Base-by-base conservation (phyloP, 2,888 invertebrate genomes). In the Diarsia brunnea region DNA sequence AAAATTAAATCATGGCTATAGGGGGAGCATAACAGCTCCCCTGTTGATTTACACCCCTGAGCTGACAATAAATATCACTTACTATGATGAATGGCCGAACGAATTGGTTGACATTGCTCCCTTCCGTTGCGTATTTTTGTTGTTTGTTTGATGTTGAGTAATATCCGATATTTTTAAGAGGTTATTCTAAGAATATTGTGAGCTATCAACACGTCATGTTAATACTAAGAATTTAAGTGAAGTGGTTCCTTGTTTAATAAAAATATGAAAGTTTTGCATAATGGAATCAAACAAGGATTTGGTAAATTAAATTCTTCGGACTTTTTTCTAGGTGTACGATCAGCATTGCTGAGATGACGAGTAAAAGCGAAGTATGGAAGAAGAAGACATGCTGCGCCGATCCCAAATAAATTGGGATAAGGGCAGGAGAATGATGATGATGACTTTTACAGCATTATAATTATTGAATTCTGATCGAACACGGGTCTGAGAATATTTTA, bases 61-160 rank as follows among this genome's bases (percentile, higher is more conserved):
- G 72, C 68, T 67, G 85, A 87, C 89, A 90, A 93, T 92, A 93
- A 93, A 92, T 91, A 92, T 90, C 91, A 91, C 88, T 93, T 92
- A 90, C 88, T 90, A 88, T 90, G 91, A 93, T 91, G 86, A 88
- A 93, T 90, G 84, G 87, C 77, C 79, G 79, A 80, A 85, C 89
- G 89, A 92, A 92, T 89, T 90, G 89, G 90, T 88, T 89, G 89
- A 90, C 90, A 91, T 89, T 89, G 87, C 85, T 79, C 82, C 87
- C 89, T 91, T 92, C 92, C 91, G 91, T 87, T 87, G 75, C 68
- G 80, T 84, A 81, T 86, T 87, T 88, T 87, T 86, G 78, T 82
- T 80, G 73, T 72, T 83, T 79, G 72, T 72, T 81, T 69, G 73
- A 78, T 76, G 73, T 84, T 86, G 74, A 76, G 73, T 69, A 76